Base-by-base conservation (phyloP, 2,113 vertebrate genomes). In the Scomber colias region DNA sequence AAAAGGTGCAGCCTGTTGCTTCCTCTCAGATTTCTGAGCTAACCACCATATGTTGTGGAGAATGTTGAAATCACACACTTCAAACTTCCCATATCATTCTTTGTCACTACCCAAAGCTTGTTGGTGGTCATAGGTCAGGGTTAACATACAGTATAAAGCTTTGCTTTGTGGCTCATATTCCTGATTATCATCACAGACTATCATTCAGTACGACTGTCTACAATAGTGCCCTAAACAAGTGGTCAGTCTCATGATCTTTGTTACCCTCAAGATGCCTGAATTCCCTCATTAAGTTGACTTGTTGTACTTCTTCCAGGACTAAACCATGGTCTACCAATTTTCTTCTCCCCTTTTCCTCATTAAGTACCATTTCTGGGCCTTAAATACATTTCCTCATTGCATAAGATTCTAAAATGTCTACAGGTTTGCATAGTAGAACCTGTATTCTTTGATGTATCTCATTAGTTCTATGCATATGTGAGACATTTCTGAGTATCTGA, bases 1-100 rank as follows among this genome's bases (percentile, higher is more conserved):
- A 81, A 7, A 19, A 63, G 51, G 48, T 72, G 63, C 63, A 30
- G 17, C 63, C 53, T 35, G 40, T 63, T 31, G 45, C 62, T 27
- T 27, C 24, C 24, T 27, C 24, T 27, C 24, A 27, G 24, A 27
- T 27, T 27, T 27, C 24, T 27, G 24, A 27, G 24, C 24, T 27
- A 27, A 27, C 24, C 24, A 27, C 24, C 24, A 27, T 27, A 3
- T 27, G 24, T 27, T 27, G 24, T 27, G 24, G 24, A 27, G 24
- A 27, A 27, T 27, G 24, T 27, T 1, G 24, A 2, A 3, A 27
- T 27, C 24, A 27, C 24, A 27, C 24, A 15, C 12, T 59, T 74
- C 59, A 71, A 69, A 48, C 45, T 50, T 66, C 66, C 1, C 3
- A 4, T 54, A 35, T 60, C 53, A 21, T 61, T 71, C 9, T 46